Percentiles rank a stretch among this genome's conserved stretches.
Conservation (phyloP, 2,113 vertebrate genomes). For the Chamaea fasciata region DNA sequence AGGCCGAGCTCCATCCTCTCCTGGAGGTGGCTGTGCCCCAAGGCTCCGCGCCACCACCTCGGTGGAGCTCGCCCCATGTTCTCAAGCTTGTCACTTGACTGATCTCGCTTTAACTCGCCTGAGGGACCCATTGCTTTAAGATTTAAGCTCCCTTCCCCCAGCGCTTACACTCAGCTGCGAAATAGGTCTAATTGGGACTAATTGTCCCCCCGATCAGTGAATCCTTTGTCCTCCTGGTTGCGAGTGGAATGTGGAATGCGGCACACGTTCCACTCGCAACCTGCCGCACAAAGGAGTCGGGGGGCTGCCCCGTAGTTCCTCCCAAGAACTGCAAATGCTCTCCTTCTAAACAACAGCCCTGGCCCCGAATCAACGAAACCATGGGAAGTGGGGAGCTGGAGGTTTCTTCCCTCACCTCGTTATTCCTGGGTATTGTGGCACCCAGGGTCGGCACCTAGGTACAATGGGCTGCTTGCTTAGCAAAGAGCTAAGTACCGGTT, state of each 20-base stretch:
- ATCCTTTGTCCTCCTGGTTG: constrained; percentile 61
- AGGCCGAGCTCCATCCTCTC: not conserved
- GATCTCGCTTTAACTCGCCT: not conserved
- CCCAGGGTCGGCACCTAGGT: not conserved
- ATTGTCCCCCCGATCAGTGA: constrained; percentile 59
- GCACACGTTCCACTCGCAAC: not conserved
- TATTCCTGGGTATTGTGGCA: not conserved
- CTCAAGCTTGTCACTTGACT: not conserved
- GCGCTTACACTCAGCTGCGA: constrained; percentile 57
- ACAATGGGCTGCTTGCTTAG: not conserved
- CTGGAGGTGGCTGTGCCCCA: not conserved
- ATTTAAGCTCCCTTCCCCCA: constrained; percentile 41
- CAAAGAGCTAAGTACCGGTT: not conserved
- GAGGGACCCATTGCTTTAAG: constrained; percentile 43
- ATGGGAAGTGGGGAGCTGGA: not conserved
- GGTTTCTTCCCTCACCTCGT: not conserved
- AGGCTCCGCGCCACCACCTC: not conserved
- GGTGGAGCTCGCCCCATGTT: accelerated
- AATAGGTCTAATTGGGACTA: constrained; percentile 73
- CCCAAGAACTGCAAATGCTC: not conserved
- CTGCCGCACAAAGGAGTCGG: constrained; percentile 36
- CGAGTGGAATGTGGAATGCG: not conserved
- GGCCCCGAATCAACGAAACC: not conserved
- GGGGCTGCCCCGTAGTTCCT: not conserved
- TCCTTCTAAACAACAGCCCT: not conserved